phyloP scores from a whole-genome alignment of 2,888 invertebrate genomes.

The Flabesymbios commensalis region DNA sequence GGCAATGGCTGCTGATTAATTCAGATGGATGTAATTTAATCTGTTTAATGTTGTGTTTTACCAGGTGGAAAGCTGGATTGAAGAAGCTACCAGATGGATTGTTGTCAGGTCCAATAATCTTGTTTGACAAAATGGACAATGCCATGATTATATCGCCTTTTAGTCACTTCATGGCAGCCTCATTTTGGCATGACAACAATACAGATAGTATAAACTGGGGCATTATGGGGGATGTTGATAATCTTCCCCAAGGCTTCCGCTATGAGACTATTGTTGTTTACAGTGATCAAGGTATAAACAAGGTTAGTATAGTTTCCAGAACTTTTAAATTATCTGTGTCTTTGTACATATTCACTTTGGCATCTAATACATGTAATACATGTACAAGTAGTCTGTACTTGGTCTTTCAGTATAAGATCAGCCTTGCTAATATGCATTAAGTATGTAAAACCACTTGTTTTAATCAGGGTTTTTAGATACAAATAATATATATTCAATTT shows the following conservation, averaged over 20 bases:
- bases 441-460: too few relatives aligned
- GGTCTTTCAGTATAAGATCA: too few relatives aligned
- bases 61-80: background rate
- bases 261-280: conserved; percentile 17
- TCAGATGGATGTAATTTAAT: background rate
- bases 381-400: too few relatives aligned
- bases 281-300: conserved; percentile 17
- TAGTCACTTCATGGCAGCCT: conserved; percentile 38
- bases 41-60: background rate
- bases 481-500: too few relatives aligned
- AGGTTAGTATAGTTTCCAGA: conserved; percentile 13
- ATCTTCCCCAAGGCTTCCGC: conserved; percentile 30
- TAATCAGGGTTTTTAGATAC: too few relatives aligned
- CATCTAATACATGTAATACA: too few relatives aligned
- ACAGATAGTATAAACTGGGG: conserved; percentile 32
- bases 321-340: too few relatives aligned
- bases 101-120: conserved; percentile 16
- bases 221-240: conserved; percentile 39
- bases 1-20: too few relatives aligned
- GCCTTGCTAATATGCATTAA: too few relatives aligned
- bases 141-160: conserved; percentile 20
- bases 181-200: conserved; percentile 30
- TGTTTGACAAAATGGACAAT: conserved; percentile 18
- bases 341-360: too few relatives aligned
- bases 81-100: conserved; percentile 11